Evolutionary conservation across 1,140 invertebrate genomes (phyloP), one percentile per base, ranked within the genome.

Genomic region (Globodera ellingtonae): DNA sequence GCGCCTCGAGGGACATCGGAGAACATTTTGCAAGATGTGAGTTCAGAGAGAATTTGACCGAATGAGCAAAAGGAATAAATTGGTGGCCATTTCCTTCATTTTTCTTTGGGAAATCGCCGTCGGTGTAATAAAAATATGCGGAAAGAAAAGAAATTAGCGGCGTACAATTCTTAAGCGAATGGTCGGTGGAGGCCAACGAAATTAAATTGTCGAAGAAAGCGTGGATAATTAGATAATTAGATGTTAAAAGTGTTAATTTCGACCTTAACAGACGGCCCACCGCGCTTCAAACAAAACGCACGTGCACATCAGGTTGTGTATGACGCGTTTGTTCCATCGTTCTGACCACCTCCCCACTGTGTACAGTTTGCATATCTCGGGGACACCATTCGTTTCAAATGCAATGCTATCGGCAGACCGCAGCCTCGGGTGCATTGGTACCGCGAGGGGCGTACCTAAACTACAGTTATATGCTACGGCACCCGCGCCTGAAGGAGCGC

Each of bases 391-490:
- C 75, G 80, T 52, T 86, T 85, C 24, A 84, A 85, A 52, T 85
- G 84, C 81, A 82, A 79, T 67, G 80, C 84, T 7, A 71, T 86
- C 74, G 84, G 85, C 13, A 71, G 85, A 69, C 84, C 84, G 9
- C 67, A 81, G 65, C 84, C 84, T 6, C 81, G 86, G 71, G 84
- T 86, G 0, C 84, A 85, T 79, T 85, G 84, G 84, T 85, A 85
- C 67, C 52, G 85, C 59, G 82, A 85, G 59, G 83, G 81, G 13
- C 50, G 52, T 86, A 86, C 73, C 66, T 86, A 13, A 86, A 85
- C 71, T 85, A 86, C 75, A 85, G 78, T 69, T 84, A 82, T 56
- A 52, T 84, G 73, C 78, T 78, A 15, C 52, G 73, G 3, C 62
- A 77, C 47, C 56, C 69, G 9, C 79, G 80, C 18, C 72, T 81